A percentile compares a stretch with the other conserved stretches of the same genome.
Evolutionary conservation across 2,888 invertebrate species (phyloP).

Genomic region (Lasioglossum marginatum): DNA sequence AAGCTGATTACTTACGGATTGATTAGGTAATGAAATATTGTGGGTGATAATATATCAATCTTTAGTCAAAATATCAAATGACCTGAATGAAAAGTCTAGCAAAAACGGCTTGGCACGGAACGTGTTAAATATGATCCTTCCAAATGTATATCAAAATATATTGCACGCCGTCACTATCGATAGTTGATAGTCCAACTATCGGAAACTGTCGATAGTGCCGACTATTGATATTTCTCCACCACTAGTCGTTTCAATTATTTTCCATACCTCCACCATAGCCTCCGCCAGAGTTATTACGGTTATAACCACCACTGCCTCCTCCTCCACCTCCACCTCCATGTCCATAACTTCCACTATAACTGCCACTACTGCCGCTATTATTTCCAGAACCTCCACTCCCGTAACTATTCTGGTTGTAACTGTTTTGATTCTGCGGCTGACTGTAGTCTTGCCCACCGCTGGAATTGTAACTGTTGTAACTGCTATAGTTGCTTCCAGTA

Average conservation of each 20-base stretch:
- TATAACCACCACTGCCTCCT: conserved; percentile 84
- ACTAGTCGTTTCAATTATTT: background rate
- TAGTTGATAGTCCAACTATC: too few species aligned
- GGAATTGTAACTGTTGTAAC: conserved; percentile 78
- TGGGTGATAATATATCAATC: too few species aligned
- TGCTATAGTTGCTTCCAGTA: conserved; percentile 76
- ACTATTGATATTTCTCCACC: too few species aligned
- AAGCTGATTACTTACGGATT: too few species aligned
- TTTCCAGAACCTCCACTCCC: conserved; percentile 84
- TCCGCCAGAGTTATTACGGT: conserved; percentile 74
- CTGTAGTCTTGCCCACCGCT: conserved; percentile 75
- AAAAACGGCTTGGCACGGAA: too few species aligned
- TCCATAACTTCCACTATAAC: conserved; percentile 83
- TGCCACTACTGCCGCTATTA: conserved; percentile 85
- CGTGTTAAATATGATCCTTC: too few species aligned
- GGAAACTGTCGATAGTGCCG: too few species aligned
- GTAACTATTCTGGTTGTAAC: conserved; percentile 78
- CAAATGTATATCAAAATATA: too few species aligned
- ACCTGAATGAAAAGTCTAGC: too few species aligned
- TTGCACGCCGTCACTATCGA: too few species aligned
- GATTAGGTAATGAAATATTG: too few species aligned
- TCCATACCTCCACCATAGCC: conserved; percentile 75
- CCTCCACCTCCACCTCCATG: conserved; percentile 78
- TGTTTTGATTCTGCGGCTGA: conserved; percentile 75
- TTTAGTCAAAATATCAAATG: too few species aligned